Percentiles rank a stretch among this genome's conserved stretches.
Evolutionary conservation across 2,888 invertebrate genomes (phyloP).

Genomic region (Lasioglossum lativentre): DNA sequence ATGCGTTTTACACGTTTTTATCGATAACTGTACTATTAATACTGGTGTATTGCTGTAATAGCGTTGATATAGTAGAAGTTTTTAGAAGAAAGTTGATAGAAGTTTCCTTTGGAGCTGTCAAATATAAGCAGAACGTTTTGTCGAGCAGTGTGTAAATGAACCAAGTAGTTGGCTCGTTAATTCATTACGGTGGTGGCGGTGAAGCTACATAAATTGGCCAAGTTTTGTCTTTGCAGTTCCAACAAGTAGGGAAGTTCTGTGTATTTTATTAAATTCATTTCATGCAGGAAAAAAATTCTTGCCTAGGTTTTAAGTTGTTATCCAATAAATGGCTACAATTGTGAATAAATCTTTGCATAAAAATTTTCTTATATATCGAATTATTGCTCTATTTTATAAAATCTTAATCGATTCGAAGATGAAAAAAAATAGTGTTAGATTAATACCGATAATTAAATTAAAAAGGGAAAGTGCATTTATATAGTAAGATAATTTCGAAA

Average conservation of each 20-base stretch:
- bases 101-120: neutral
- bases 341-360: neutral
- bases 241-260: neutral
- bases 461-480: neutral
- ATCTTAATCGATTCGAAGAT: neutral
- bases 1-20: neutral
- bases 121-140: conserved; percentile 23
- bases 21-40: neutral
- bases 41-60: neutral
- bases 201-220: conserved; percentile 27
- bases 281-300: neutral
- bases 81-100: neutral
- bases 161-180: conserved; percentile 48
- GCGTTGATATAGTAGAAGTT: neutral
- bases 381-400: neutral
- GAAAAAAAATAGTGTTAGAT: neutral
- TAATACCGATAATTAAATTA: neutral
- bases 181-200: conserved; percentile 53
- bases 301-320: neutral
- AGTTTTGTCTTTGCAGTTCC: conserved; percentile 31
- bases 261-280: neutral
- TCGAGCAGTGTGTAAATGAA: conserved; percentile 38
- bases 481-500: neutral
- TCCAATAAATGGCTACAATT: neutral
- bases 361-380: neutral